A percentile compares a stretch with the other conserved stretches of the same genome.
Evolutionary conservation across 1,140 invertebrate species (phyloP).

Genomic region (Tribolium castaneum): DNA sequence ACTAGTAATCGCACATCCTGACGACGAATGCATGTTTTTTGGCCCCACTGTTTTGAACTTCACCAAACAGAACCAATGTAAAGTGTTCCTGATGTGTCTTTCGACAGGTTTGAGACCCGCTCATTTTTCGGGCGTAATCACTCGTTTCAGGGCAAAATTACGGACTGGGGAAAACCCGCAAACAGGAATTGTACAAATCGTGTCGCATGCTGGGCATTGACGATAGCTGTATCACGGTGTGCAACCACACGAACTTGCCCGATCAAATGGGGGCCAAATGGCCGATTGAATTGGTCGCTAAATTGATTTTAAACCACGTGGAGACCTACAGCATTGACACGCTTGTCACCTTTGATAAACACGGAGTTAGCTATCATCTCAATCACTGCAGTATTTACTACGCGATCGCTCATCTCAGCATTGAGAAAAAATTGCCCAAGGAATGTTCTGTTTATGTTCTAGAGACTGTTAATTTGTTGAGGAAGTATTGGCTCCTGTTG

Average conservation of each 20-base stretch:
- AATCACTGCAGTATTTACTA: conserved; percentile 90
- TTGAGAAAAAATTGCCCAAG: conserved; percentile 78
- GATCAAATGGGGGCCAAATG: conserved; percentile 82
- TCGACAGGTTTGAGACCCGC: conserved; percentile 76
- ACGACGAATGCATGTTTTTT: conserved; percentile 99
- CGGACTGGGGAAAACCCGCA: conserved; percentile 74
- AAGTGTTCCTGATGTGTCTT: conserved; percentile 87
- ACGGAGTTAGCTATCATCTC: conserved; percentile 88
- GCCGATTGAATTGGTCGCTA: conserved; percentile 78
- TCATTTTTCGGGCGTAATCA: conserved; percentile 2
- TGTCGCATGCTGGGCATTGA: conserved; percentile 83
- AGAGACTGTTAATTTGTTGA: conserved; percentile 84
- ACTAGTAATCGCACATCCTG: conserved; percentile 92
- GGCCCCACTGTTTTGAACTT: conserved; percentile 87
- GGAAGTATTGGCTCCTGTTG: conserved; percentile 88
- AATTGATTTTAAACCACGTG: conserved; percentile 77
- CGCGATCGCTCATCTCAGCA: conserved; percentile 79
- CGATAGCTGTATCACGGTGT: conserved; percentile 78
- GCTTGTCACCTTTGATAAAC: conserved; percentile 91
- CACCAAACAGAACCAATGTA: conserved; percentile 70
- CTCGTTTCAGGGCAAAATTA: conserved; percentile 77
- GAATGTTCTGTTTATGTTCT: conserved; percentile 83
- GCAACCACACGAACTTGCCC: conserved; percentile 75
- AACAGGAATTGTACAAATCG: conserved; percentile 82
- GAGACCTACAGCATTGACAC: conserved; percentile 82